These are phyloP conservation scores for Scomber colias DNA, from an alignment of 2,113 vertebrate genomes.

Conservation along the genomic window DNA sequence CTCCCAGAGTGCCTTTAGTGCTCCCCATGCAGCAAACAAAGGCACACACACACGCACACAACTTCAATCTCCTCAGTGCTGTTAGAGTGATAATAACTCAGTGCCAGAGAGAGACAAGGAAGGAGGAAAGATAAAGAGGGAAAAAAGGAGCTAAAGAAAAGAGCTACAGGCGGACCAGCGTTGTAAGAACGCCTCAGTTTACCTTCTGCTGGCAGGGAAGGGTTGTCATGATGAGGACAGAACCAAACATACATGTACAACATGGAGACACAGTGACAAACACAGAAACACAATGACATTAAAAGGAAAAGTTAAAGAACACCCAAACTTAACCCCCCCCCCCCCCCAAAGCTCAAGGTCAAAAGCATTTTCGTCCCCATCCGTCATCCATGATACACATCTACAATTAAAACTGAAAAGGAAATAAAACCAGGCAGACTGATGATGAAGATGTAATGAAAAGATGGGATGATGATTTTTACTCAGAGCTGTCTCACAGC, in stretches of 20 bases:
- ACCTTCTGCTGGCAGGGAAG: slow-evolving; percentile 85
- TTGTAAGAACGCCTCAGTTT: slow-evolving; percentile 73
- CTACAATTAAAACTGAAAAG: slow-evolving; percentile 16
- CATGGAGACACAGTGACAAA: slow-evolving; percentile 79
- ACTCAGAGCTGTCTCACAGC: background rate
- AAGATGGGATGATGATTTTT: slow-evolving; percentile 21
- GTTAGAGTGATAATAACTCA: slow-evolving; percentile 49
- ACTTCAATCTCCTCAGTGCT: slow-evolving; percentile 47
- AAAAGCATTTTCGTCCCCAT: slow-evolving; percentile 41
- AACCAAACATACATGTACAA: slow-evolving; percentile 80
- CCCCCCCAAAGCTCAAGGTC: slow-evolving; percentile 2
- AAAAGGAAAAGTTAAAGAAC: slow-evolving; percentile 50
- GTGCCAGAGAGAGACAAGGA: slow-evolving; percentile 17
- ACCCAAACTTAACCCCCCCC: background rate
- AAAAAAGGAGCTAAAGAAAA: slow-evolving; percentile 33
- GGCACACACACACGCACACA: slow-evolving; percentile 28
- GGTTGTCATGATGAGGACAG: slow-evolving; percentile 84
- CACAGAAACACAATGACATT: slow-evolving; percentile 60
- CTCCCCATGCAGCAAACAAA: slow-evolving; percentile 66
- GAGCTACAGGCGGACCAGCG: slow-evolving; percentile 60
- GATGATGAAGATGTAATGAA: slow-evolving; percentile 22
- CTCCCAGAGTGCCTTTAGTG: slow-evolving; percentile 48
- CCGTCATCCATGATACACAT: slow-evolving; percentile 10
- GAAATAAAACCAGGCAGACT: slow-evolving; percentile 30
- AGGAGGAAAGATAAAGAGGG: slow-evolving; percentile 31